Evolutionary conservation across 1,140 invertebrate species (phyloP).

Genomic region (Caenorhabditis tropicalis): DNA sequence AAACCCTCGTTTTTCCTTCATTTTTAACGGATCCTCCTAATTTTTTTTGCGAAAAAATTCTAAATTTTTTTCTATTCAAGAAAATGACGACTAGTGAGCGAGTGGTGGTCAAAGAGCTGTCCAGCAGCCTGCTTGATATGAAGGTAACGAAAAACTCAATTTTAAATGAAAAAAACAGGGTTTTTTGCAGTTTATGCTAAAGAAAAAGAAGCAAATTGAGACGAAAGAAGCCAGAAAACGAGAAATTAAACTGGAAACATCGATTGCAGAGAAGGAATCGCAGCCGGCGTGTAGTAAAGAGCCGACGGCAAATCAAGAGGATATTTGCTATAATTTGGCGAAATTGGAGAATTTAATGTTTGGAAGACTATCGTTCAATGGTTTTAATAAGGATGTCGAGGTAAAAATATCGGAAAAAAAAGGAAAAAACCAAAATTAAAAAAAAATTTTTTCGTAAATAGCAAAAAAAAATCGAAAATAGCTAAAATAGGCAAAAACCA

Average conservation of each 20-base stretch:
- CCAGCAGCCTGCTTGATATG: constrained; percentile 18
- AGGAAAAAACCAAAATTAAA: neutral
- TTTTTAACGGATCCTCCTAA: neutral
- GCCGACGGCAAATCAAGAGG: neutral
- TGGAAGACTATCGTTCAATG: neutral
- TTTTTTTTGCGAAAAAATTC: neutral
- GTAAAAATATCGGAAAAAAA: neutral
- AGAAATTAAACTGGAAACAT: neutral
- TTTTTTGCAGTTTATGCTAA: constrained; percentile 26
- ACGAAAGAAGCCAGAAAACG: neutral
- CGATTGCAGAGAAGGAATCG: neutral
- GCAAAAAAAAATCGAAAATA: too few relatives aligned
- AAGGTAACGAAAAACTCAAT: neutral
- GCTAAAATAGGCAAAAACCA: too few relatives aligned
- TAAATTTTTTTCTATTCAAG: neutral
- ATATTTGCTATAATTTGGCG: neutral
- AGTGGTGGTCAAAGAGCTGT: constrained; percentile 22
- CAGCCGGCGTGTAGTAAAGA: neutral
- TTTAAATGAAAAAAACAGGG: neutral
- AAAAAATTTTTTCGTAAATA: neutral
- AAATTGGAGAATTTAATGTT: constrained; percentile 14
- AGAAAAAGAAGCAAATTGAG: constrained; percentile 28
- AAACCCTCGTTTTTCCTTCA: neutral
- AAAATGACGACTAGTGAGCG: constrained; percentile 19
- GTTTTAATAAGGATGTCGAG: constrained; percentile 18